Conservation (phyloP, 2,888 invertebrate genomes). For the Nomada ruficornis region DNA sequence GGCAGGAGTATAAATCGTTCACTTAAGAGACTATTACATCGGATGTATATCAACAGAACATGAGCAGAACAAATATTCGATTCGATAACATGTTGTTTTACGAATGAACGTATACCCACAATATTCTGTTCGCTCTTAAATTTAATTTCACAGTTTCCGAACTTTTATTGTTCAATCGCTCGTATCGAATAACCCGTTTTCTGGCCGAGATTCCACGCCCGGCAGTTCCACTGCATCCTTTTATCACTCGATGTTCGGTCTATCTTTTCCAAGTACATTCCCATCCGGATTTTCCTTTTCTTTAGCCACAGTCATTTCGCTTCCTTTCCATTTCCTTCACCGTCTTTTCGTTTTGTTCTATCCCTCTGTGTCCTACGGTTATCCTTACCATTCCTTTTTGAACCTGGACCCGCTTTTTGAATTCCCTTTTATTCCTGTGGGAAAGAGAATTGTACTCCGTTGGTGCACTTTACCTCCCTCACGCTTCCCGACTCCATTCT, state of each 20-base stretch:
- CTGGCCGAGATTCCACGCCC: background rate
- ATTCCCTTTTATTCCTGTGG: background rate
- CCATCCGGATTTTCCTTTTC: background rate
- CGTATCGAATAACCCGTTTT: slow-evolving; percentile 4
- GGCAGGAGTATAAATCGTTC: background rate
- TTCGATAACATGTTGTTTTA: background rate
- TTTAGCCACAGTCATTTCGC: slow-evolving; percentile 32
- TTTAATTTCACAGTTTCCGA: slow-evolving; percentile 11
- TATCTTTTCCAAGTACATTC: background rate
- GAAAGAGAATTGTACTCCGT: slow-evolving; percentile 17
- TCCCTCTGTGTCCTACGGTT: background rate
- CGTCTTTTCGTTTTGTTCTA: background rate
- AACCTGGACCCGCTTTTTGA: background rate
- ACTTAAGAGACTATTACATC: too few species aligned
- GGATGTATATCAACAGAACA: background rate
- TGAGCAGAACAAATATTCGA: background rate
- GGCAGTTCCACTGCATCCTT: slow-evolving; percentile 2
- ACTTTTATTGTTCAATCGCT: slow-evolving; percentile 16
- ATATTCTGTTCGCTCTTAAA: background rate
- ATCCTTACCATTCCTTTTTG: background rate
- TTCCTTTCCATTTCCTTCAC: slow-evolving; percentile 33
- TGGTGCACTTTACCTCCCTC: slow-evolving; percentile 39
- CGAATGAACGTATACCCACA: slow-evolving; percentile 24
- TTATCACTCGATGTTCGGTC: background rate
- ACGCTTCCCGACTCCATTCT: slow-evolving; percentile 23